phyloP scores from a whole-genome alignment of 30 jellyfish, hydroid and myxozoan species.

The Aurelia sp. region DNA sequence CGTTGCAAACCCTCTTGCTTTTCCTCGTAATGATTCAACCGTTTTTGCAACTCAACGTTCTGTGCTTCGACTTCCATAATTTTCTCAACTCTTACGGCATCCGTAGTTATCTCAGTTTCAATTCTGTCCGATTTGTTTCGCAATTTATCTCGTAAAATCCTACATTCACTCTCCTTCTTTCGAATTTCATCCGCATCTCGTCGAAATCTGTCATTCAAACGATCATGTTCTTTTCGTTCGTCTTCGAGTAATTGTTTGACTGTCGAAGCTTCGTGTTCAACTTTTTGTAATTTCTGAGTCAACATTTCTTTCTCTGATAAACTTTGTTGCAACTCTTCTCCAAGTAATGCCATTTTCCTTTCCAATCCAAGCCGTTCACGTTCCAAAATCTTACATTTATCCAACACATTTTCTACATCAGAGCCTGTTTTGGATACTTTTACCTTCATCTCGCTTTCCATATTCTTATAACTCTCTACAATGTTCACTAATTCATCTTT shows the following conservation, averaged over 20 bases:
- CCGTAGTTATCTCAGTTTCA: slow-evolving; percentile 25
- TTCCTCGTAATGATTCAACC: slow-evolving; percentile 42
- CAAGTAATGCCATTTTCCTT: slow-evolving; percentile 45
- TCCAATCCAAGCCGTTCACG: slow-evolving; percentile 76
- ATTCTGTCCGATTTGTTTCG: slow-evolving; percentile 41
- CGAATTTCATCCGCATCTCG: slow-evolving; percentile 95
- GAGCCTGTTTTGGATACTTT: slow-evolving; percentile 33
- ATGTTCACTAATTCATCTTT: slow-evolving; percentile 61
- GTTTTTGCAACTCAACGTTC: slow-evolving; percentile 57
- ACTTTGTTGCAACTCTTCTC: slow-evolving; percentile 55
- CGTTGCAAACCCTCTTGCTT: slow-evolving; percentile 26
- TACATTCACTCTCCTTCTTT: slow-evolving; percentile 78
- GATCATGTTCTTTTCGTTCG: slow-evolving; percentile 84
- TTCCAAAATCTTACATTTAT: slow-evolving; percentile 68
- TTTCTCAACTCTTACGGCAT: slow-evolving; percentile 60
- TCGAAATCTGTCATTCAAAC: slow-evolving; percentile 75
- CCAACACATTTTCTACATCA: slow-evolving; percentile 52
- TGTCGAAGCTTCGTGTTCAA: slow-evolving; percentile 55
- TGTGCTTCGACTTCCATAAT: slow-evolving; percentile 59
- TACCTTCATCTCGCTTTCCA: slow-evolving; percentile 30
- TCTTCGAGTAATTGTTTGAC: slow-evolving; percentile 66
- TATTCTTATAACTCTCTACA: slow-evolving; percentile 36
- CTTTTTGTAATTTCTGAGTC: slow-evolving; percentile 23
- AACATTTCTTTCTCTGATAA: slow-evolving; percentile 36
- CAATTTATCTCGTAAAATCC: slow-evolving; percentile 44